Base-by-base conservation (phyloP, 2,888 invertebrate genomes). In the Silvanus unidentatus region DNA sequence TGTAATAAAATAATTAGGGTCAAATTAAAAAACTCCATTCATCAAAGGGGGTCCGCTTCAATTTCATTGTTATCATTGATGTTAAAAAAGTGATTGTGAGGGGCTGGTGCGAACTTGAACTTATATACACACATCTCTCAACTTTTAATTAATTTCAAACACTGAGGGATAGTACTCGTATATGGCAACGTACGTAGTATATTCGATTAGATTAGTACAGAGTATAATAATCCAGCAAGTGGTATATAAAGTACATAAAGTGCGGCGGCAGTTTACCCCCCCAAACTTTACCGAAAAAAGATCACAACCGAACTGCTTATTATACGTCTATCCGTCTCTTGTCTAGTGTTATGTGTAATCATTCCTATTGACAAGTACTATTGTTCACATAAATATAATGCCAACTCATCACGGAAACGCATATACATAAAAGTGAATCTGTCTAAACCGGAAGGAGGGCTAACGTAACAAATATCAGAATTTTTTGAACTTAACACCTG, bases 171-270 rank as follows among this genome's bases (percentile, higher is more conserved):
- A 60, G 59, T 65, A 60, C 59, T 5, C n/a, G 5, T 37, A 13
- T n/a, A n/a, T n/a, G n/a, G n/a, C n/a, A n/a, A n/a, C n/a, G n/a
- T n/a, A n/a, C n/a, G n/a, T n/a, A n/a, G n/a, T n/a, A n/a, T 37
- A 37, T 37, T 61, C 60, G 56, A 64, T 65, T 66, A 64, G 62
- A 62, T 66, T 63, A 65, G 62, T n/a, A n/a, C n/a, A n/a, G n/a
- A n/a, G n/a, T 57, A 58, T 50, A 53, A 54, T 22, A 57, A 52
- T 64, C 59, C 62, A 62, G 59, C 65, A 66, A 65, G 64, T 64
- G 64, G 65, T 64, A 59, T 60, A 61, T 59, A 64, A 66, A 65
- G 64, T 64, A n/a, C n/a, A n/a, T n/a, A n/a, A n/a, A n/a, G n/a
- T n/a, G n/a, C n/a, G n/a, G 64, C 64, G 58, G 56, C 58, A 60